Conservation (phyloP, 1,140 invertebrate species). For the Heterodera schachtii region DNA sequence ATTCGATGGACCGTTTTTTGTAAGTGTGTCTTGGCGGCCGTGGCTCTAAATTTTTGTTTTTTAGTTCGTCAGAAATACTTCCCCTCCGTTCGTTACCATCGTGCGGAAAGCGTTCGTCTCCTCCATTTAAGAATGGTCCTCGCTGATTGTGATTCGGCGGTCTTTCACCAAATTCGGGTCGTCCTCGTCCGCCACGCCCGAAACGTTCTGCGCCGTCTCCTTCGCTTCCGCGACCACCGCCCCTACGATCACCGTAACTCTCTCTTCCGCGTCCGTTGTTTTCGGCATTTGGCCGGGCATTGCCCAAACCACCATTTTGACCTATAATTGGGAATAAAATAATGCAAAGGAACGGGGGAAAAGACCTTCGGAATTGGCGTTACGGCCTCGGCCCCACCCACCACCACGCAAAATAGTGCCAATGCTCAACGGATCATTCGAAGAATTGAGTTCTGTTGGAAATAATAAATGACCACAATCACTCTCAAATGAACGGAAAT, state of each 20-base stretch:
- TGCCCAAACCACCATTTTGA: not conserved
- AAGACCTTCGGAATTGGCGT: too few relatives aligned
- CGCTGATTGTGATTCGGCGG: not conserved
- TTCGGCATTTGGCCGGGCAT: not conserved
- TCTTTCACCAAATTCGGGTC: not conserved
- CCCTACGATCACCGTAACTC: not conserved
- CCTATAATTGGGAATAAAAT: not conserved
- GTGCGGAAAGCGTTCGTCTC: not conserved
- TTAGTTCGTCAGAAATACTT: not conserved
- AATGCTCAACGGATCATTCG: not conserved
- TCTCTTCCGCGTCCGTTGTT: not conserved
- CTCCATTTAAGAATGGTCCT: not conserved
- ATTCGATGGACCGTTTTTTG: constrained; percentile 10
- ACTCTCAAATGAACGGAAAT: not conserved
- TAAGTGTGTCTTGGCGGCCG: too few relatives aligned
- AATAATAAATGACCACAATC: not conserved
- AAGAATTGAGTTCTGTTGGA: not conserved
- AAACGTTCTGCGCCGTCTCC: not conserved
- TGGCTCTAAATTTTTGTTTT: too few relatives aligned
- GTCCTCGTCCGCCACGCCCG: constrained; percentile 7
- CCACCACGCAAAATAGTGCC: not conserved
- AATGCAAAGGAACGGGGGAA: not conserved
- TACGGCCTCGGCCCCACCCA: not conserved
- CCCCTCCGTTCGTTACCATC: not conserved
- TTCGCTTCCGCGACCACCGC: not conserved